Evolutionary conservation across 64 coral and sea anemone species (phyloP).

Genomic region (Actinia equina): DNA sequence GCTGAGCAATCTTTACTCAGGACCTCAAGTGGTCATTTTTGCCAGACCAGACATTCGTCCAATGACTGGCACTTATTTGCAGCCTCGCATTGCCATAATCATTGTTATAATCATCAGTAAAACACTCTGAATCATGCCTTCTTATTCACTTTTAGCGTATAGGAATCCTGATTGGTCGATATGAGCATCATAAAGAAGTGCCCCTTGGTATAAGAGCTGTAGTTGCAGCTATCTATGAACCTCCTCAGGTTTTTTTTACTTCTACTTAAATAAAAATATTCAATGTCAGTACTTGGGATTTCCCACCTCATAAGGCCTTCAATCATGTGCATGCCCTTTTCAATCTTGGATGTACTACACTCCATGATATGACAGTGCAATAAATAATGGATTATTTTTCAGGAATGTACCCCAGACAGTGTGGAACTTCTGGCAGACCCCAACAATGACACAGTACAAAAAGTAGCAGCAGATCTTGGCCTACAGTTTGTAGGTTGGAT

Average conservation of each 20-base stretch:
- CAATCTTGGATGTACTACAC: background rate
- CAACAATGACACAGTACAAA: constrained; percentile 41
- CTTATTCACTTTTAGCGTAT: constrained; percentile 52
- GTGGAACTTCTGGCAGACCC: constrained; percentile 73
- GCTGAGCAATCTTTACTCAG: too few species aligned
- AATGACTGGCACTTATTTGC: too few species aligned
- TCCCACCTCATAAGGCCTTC: too few species aligned
- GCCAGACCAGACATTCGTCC: too few species aligned
- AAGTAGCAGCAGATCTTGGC: constrained; percentile 75
- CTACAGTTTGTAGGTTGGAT: constrained; percentile 95
- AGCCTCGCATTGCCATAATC: too few species aligned
- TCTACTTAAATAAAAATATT: too few species aligned
- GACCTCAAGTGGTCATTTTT: too few species aligned
- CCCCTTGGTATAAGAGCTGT: constrained; percentile 90
- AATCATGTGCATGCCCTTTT: too few species aligned
- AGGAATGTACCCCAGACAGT: constrained; percentile 87
- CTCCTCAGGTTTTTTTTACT: constrained; percentile 64
- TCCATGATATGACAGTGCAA: background rate
- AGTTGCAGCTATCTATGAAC: constrained; percentile 91
- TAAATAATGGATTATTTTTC: background rate
- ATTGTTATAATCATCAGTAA: too few species aligned
- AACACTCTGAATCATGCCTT: too few species aligned
- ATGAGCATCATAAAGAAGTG: constrained; percentile 97
- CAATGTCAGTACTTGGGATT: too few species aligned
- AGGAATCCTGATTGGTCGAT: constrained; percentile 92